These are phyloP conservation scores for Andrena minutula DNA, from an alignment of 2,888 invertebrate species.

Conservation along the genomic window DNA sequence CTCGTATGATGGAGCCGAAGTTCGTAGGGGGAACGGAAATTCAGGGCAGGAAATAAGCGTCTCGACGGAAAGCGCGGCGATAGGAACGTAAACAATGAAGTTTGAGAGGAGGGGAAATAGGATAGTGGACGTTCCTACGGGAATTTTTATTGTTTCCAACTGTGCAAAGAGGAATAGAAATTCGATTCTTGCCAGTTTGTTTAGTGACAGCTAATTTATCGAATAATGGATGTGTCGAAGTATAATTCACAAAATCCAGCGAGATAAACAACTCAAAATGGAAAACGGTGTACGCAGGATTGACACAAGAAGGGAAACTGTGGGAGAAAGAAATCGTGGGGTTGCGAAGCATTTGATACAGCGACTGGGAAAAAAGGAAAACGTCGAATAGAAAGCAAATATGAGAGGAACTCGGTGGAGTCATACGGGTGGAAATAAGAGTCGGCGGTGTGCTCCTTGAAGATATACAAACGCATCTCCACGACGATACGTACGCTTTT, in stretches of 20 bases:
- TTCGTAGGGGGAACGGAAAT: slow-evolving; percentile 29
- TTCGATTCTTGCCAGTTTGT: too few relatives aligned
- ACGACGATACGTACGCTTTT: slow-evolving; percentile 4
- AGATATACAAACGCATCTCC: slow-evolving; percentile 20
- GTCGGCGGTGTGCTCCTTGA: slow-evolving; percentile 14
- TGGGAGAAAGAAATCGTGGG: slow-evolving; percentile 3
- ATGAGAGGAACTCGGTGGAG: slow-evolving; percentile 33
- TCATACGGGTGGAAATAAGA: slow-evolving; percentile 33
- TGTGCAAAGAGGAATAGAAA: too few relatives aligned
- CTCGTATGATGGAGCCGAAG: slow-evolving; percentile 28
- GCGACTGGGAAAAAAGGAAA: slow-evolving; percentile 1
- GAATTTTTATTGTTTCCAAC: not conserved
- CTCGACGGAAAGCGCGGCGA: slow-evolving; percentile 6
- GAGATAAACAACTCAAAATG: not conserved
- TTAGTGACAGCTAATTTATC: too few relatives aligned
- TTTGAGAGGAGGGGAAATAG: not conserved
- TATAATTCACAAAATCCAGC: not conserved
- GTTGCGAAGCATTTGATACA: slow-evolving; percentile 3
- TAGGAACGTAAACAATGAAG: slow-evolving; percentile 15
- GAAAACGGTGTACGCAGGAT: too few relatives aligned
- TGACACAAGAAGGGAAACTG: not conserved
- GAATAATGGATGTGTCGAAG: not conserved
- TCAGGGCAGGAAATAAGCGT: slow-evolving; percentile 37
- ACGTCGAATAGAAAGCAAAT: slow-evolving; percentile 45
- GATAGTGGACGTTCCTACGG: not conserved